Evolutionary conservation across 2,797 vertebrate species (phyloP).

Genomic region (Alosa sapidissima): DNA sequence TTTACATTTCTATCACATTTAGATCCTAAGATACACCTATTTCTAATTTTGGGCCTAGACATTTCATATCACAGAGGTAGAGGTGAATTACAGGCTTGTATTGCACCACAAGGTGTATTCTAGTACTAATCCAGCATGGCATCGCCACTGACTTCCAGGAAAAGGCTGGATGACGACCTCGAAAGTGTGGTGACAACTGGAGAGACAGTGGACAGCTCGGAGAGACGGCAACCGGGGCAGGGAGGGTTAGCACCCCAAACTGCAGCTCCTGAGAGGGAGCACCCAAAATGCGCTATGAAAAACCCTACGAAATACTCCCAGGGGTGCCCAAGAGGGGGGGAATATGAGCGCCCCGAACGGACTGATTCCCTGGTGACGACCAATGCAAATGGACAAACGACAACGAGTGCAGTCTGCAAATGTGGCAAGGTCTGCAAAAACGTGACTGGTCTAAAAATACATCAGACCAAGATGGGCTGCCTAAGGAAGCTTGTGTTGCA

Average conservation of each 20-base stretch:
- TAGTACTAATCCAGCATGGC: no score
- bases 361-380: neutral
- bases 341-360: no score
- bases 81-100: no score
- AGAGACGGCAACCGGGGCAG: slow-evolving; percentile 27
- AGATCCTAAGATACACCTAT: neutral
- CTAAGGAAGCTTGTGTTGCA: neutral
- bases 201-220: slow-evolving; percentile 31
- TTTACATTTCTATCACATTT: neutral
- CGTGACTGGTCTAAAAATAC: slow-evolving; percentile 28
- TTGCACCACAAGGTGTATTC: no score
- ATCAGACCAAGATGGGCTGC: slow-evolving; percentile 36
- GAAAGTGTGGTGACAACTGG: slow-evolving; percentile 25
- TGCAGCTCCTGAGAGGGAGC: slow-evolving; percentile 28
- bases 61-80: neutral
- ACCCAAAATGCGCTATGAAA: slow-evolving; percentile 10
- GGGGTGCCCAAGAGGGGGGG: slow-evolving; percentile 32
- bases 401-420: neutral
- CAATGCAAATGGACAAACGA: neutral
- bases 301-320: slow-evolving; percentile 3
- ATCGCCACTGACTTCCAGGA: neutral
- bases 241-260: slow-evolving; percentile 21
- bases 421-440: slow-evolving; percentile 32
- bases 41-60: neutral
- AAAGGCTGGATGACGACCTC: no score